Conservation (phyloP, 2,888 invertebrate species). For the Quadriops clusia region DNA sequence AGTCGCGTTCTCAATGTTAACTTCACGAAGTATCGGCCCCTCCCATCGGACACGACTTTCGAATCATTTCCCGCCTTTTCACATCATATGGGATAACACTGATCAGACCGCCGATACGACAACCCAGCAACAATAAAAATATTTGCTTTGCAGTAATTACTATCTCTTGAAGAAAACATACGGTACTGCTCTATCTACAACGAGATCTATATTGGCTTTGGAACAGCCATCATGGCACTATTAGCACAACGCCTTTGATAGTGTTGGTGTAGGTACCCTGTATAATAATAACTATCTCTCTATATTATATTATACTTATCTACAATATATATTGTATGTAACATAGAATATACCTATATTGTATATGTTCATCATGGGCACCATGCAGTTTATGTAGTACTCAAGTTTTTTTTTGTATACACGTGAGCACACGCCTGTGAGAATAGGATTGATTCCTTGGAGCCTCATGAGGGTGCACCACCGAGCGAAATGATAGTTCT, state of each 20-base stretch:
- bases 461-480: no score
- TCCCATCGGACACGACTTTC: conserved; percentile 34
- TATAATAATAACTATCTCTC: no score
- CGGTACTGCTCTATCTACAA: conserved; percentile 15
- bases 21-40: conserved; percentile 34
- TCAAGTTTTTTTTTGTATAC: no score
- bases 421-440: no score
- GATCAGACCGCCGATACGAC: conserved; percentile 16
- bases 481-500: no score
- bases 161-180: conserved; percentile 18
- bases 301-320: no score
- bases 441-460: no score
- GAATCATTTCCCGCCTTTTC: conserved; percentile 29
- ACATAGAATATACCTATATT: no score
- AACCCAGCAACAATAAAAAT: conserved; percentile 32
- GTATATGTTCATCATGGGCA: no score
- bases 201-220: conserved; percentile 15
- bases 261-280: no score
- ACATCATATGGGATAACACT: conserved; percentile 32
- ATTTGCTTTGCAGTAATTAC: conserved; percentile 35
- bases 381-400: no score
- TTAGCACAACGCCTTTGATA: conserved; percentile 5
- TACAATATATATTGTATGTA: no score
- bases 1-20: conserved; percentile 26
- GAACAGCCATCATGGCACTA: conserved; percentile 9